Evolutionary conservation across 1,140 invertebrate genomes (phyloP).

Genomic region (Scaptodrosophila lebanonensis): DNA sequence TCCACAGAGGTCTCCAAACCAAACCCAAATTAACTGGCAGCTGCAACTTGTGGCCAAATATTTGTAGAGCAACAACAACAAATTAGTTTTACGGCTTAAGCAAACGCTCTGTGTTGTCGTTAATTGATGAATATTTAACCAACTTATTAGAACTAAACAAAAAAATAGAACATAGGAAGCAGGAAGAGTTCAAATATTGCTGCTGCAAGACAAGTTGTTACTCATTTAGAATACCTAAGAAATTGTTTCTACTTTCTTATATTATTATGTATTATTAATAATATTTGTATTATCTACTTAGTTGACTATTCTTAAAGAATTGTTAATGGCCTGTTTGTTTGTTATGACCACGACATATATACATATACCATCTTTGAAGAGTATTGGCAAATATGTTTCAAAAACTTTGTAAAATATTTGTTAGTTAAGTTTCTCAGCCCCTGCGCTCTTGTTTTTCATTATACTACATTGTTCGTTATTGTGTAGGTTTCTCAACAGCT

Average conservation of each 20-base stretch:
- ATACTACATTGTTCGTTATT: no score
- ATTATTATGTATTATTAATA: conserved; percentile 49
- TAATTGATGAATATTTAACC: conserved; percentile 42
- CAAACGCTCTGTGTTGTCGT: conserved; percentile 70
- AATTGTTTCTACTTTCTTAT: conserved; percentile 66
- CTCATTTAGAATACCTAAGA: conserved; percentile 17
- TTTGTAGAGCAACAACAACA: conserved; percentile 15
- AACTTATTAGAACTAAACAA: conserved; percentile 34
- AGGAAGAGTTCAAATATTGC: conserved; percentile 34
- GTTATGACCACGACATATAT: no score
- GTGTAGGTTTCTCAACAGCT: no score
- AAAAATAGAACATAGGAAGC: conserved; percentile 27
- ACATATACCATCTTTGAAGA: no score
- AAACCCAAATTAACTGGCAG: not conserved
- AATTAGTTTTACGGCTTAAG: conserved; percentile 49
- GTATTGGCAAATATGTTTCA: no score
- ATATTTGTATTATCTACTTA: conserved; percentile 53
- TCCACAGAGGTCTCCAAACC: conserved; percentile 30
- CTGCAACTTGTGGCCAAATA: conserved; percentile 12
- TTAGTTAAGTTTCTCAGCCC: no score
- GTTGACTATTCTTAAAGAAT: conserved; percentile 53
- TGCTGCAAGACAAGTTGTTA: conserved; percentile 45
- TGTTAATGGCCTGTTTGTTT: conserved; percentile 15
- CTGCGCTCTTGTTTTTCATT: no score
- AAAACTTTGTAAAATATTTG: no score